phyloP scores from a whole-genome alignment of 2,797 vertebrate genomes.

The Brachymystax lenok region DNA sequence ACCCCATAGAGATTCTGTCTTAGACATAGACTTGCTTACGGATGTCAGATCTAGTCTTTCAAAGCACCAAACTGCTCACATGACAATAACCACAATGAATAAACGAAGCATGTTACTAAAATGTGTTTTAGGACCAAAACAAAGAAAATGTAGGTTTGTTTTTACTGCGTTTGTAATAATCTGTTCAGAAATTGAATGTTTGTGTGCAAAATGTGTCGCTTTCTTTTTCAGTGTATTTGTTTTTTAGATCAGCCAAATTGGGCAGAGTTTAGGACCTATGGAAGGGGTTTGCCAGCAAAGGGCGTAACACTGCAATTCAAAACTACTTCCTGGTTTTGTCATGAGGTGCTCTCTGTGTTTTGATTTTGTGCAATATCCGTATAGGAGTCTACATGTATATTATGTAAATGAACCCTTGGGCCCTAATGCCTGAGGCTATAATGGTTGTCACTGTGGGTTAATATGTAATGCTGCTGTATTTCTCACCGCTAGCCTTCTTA shows the following conservation, averaged over 20 bases:
- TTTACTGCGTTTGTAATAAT: slow-evolving; percentile 52
- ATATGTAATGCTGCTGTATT: slow-evolving; percentile 64
- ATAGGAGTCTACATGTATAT: slow-evolving; percentile 42
- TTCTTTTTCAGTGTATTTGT: slow-evolving; percentile 37
- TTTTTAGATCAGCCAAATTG: slow-evolving; percentile 48
- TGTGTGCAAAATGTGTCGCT: slow-evolving; percentile 43
- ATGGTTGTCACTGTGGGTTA: slow-evolving; percentile 58
- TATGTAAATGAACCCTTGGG: slow-evolving; percentile 45
- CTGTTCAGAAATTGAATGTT: slow-evolving; percentile 67
- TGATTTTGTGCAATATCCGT: slow-evolving; percentile 76
- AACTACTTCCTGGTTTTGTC: slow-evolving; percentile 52
- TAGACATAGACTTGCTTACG: slow-evolving; percentile 17
- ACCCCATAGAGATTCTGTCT: too few relatives aligned
- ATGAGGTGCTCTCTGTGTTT: slow-evolving; percentile 62
- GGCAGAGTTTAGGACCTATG: slow-evolving; percentile 30
- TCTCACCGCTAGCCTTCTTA: slow-evolving; percentile 66
- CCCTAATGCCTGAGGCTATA: slow-evolving; percentile 45
- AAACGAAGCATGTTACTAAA: slow-evolving; percentile 49
- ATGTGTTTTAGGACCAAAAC: slow-evolving; percentile 62
- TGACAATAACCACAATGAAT: slow-evolving; percentile 20
- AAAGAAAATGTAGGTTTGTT: slow-evolving; percentile 31
- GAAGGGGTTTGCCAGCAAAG: slow-evolving; percentile 44
- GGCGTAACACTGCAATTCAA: slow-evolving; percentile 50
- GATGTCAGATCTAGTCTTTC: slow-evolving; percentile 21
- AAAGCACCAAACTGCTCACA: slow-evolving; percentile 22